phyloP scores from a whole-genome alignment of 2,888 invertebrate genomes.

The Anticlea derivata region DNA sequence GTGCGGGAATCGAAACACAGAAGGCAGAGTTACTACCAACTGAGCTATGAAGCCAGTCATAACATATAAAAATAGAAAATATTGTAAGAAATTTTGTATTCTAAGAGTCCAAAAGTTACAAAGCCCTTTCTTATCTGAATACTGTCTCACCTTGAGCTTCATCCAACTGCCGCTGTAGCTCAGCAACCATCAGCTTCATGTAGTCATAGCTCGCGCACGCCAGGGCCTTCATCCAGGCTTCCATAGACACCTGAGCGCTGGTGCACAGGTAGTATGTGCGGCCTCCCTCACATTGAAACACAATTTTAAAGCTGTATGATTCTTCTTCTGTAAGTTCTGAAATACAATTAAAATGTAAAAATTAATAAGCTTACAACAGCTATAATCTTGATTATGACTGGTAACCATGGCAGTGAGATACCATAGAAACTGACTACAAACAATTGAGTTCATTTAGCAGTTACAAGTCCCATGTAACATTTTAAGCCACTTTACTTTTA shows the following conservation, averaged over 20 bases:
- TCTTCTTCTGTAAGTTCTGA: slow-evolving; percentile 93
- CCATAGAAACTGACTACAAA: slow-evolving; percentile 9
- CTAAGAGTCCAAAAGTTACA: no score
- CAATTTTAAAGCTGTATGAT: slow-evolving; percentile 94
- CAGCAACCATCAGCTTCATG: slow-evolving; percentile 97
- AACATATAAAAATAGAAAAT: no score
- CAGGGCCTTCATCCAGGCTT: slow-evolving; percentile 97
- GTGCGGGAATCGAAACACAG: no score
- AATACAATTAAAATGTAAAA: no score
- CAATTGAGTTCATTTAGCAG: neutral
- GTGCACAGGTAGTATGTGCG: slow-evolving; percentile 94
- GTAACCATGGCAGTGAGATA: neutral
- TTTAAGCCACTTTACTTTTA: no score
- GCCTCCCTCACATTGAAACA: slow-evolving; percentile 94
- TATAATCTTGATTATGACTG: no score
- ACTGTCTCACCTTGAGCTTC: slow-evolving; percentile 94
- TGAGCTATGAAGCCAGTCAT: no score
- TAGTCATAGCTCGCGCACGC: slow-evolving; percentile 98
- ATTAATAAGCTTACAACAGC: no score
- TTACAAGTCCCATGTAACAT: neutral
- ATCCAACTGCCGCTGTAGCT: slow-evolving; percentile 94
- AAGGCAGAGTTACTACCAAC: no score
- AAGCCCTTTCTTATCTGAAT: no score
- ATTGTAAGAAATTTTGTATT: no score
- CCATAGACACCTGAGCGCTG: slow-evolving; percentile 94